These are phyloP conservation scores for Ctenoplectra terminalis DNA, from an alignment of 1,140 invertebrate species.

Conservation along the genomic window DNA sequence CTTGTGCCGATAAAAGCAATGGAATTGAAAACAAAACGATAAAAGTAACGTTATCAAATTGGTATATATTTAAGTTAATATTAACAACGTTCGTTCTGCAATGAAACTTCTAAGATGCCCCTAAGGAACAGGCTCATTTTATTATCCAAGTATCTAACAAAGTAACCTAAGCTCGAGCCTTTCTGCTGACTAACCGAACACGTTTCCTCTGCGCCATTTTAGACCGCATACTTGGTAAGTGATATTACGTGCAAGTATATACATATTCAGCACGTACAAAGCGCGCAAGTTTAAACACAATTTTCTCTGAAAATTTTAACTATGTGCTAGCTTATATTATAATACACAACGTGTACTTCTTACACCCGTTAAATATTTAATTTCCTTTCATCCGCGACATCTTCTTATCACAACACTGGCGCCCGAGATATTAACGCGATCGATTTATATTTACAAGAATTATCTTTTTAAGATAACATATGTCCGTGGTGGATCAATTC, in stretches of 20 bases:
- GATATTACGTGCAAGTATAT: not conserved
- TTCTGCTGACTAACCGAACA: not conserved
- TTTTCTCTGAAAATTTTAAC: conserved; percentile 1
- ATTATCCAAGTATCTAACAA: not conserved
- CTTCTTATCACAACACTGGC: too few relatives aligned
- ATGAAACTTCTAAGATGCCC: not conserved
- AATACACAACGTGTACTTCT: not conserved
- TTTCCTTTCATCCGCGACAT: not conserved
- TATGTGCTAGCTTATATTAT: not conserved
- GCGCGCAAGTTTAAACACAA: not conserved
- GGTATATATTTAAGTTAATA: not conserved
- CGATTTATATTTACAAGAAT: too few relatives aligned
- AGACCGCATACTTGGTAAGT: not conserved
- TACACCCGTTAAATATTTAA: not conserved
- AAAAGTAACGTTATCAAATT: too few relatives aligned
- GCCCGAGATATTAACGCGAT: too few relatives aligned
- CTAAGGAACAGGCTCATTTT: not conserved
- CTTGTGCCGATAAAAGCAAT: too few relatives aligned
- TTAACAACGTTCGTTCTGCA: not conserved
- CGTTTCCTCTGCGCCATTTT: not conserved
- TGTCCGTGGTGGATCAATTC: too few relatives aligned
- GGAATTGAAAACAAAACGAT: too few relatives aligned
- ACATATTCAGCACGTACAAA: not conserved
- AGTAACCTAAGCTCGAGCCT: not conserved
- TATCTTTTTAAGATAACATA: too few relatives aligned